Conservation (phyloP, 1,140 invertebrate genomes). For the Ips typographus region DNA sequence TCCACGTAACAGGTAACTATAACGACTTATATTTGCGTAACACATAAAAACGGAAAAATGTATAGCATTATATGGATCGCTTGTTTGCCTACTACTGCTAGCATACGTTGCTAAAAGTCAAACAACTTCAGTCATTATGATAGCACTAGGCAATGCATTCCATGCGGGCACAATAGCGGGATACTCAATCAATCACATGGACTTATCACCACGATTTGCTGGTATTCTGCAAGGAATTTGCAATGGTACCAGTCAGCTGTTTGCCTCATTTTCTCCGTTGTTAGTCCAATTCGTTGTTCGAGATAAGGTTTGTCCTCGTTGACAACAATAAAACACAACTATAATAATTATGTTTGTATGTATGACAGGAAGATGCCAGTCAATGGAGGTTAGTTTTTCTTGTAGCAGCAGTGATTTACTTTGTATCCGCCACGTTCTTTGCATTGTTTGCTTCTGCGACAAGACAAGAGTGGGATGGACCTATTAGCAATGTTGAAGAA, state of each 20-base stretch:
- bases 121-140: neutral
- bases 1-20: neutral
- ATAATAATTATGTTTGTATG: neutral
- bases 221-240: constrained; percentile 61
- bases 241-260: constrained; percentile 70
- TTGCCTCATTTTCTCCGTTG: constrained; percentile 70
- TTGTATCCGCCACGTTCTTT: constrained; percentile 6
- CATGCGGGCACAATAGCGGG: neutral
- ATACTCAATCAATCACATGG: neutral
- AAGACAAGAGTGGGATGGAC: constrained; percentile 28
- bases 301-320: constrained; percentile 49
- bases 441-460: constrained; percentile 21
- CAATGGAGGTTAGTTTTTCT: constrained; percentile 23
- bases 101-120: neutral
- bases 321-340: neutral
- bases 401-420: constrained; percentile 9
- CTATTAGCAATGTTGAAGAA: neutral
- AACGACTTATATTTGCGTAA: neutral
- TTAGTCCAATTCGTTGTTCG: constrained; percentile 61
- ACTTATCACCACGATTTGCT: constrained; percentile 56
- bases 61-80: neutral
- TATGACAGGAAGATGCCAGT: constrained; percentile 3
- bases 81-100: neutral
- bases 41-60: neutral
- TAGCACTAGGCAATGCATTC: neutral